phyloP scores from a whole-genome alignment of 2,797 vertebrate genomes.

The Tiaroga cobitis region DNA sequence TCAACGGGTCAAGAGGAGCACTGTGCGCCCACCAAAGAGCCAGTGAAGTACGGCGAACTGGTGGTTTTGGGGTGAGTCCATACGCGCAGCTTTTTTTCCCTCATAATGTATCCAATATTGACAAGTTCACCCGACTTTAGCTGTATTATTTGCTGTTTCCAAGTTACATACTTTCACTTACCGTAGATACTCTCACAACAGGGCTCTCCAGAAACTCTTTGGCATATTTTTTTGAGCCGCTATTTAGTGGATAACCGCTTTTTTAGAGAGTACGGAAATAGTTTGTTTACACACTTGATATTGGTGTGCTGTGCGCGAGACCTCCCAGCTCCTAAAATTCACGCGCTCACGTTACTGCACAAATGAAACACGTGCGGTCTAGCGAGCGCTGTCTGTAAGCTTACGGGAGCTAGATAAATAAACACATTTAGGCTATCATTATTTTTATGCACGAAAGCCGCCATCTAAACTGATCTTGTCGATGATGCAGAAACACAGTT shows the following conservation, averaged over 20 bases:
- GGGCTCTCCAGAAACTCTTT: not conserved
- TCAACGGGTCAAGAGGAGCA: conserved; percentile 91
- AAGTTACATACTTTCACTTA: not conserved
- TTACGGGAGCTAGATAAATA: not conserved
- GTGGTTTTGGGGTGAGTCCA: conserved; percentile 92
- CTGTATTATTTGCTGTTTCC: not conserved
- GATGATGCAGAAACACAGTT: not conserved
- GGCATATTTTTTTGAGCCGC: not conserved
- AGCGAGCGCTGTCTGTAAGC: not conserved
- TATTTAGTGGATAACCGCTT: not conserved
- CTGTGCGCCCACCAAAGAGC: conserved; percentile 92
- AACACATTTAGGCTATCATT: not conserved
- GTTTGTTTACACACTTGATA: conserved; percentile 57
- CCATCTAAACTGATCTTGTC: not conserved
- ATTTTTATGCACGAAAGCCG: not conserved
- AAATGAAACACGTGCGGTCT: conserved; percentile 71
- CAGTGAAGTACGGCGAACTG: conserved; percentile 94
- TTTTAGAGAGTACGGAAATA: conserved; percentile 32
- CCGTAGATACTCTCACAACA: too few relatives aligned
- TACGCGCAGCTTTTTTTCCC: not conserved
- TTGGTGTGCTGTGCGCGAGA: conserved; percentile 13
- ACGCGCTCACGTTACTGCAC: conserved; percentile 74
- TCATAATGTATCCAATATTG: not conserved
- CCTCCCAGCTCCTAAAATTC: conserved; percentile 50
- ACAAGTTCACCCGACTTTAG: conserved; percentile 9